phyloP scores from a whole-genome alignment of 1,140 invertebrate genomes.

The Oncopodura yosiiana region DNA sequence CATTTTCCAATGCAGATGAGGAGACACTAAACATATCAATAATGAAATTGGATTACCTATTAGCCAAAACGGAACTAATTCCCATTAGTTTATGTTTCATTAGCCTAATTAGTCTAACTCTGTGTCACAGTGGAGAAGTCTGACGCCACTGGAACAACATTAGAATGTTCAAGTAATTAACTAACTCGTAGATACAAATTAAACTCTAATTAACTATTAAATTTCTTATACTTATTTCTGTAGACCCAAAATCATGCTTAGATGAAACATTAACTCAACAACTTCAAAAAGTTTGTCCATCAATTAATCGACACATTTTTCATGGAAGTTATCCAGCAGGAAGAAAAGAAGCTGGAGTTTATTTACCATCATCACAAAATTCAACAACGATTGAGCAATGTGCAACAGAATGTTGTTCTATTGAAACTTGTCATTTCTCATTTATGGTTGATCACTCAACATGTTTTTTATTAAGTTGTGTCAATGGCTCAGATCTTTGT shows the following conservation, averaged over 20 bases:
- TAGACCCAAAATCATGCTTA: not conserved
- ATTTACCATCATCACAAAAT: constrained; percentile 47
- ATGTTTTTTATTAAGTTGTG: constrained; percentile 48
- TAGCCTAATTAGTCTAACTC: too few species aligned
- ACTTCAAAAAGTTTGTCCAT: constrained; percentile 7
- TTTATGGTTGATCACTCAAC: constrained; percentile 61
- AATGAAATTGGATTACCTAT: too few species aligned
- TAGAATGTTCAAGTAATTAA: too few species aligned
- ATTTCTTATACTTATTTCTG: not conserved
- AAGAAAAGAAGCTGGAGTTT: constrained; percentile 35
- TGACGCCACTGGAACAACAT: too few species aligned
- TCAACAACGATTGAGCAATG: constrained; percentile 52
- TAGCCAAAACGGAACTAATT: too few species aligned
- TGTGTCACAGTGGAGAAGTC: too few species aligned
- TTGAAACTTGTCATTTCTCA: constrained; percentile 61
- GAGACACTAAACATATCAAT: too few species aligned
- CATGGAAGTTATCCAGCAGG: not conserved
- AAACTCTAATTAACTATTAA: too few species aligned
- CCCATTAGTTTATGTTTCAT: too few species aligned
- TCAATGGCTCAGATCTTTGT: not conserved
- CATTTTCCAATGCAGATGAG: too few species aligned
- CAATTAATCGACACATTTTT: constrained; percentile 6
- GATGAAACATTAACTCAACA: not conserved
- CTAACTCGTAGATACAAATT: too few species aligned
- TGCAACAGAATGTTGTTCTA: constrained; percentile 59